Base-by-base conservation (phyloP, 2,888 invertebrate species). In the Tipula confusa region DNA sequence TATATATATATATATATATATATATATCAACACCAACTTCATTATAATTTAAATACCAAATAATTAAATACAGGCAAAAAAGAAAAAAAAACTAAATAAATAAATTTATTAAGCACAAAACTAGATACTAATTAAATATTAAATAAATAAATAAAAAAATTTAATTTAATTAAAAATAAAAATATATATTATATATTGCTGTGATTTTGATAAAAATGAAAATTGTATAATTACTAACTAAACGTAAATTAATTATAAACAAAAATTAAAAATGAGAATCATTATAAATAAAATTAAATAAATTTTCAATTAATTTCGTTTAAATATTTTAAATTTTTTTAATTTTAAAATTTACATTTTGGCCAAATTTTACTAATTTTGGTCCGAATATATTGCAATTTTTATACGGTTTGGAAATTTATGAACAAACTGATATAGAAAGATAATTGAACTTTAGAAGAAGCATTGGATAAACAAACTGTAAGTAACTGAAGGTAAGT, bases 201-300 rank as follows among this genome's bases (percentile, higher is more conserved):
- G 64, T 64, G 64, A 64, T 64, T 64, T 64, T 64, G 64, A 64
- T 64, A 64, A 64, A 64, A 64, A 64, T 64, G 24, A 64, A 64
- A 9, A 64, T 24, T 64, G 64, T 64, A 64, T 24, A 64, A 64
- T 64, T 64, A 64, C 24, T 64, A 64, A 64, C 24, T 64, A 9
- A 64, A 64, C 24, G 9, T 64, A 43, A 43, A 43, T 43, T 43
- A 43, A 43, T 43, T 43, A 43, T 43, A 64, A 24, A n/a, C n/a
- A n/a, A 64, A 64, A 24, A 9, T 64, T 64, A 24, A 64, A 64
- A 64, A 64, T n/a, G n/a, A n/a, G n/a, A n/a, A n/a, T n/a, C n/a
- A n/a, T n/a, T n/a, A n/a, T n/a, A n/a, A n/a, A n/a, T n/a, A n/a
- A n/a, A n/a, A n/a, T n/a, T 64, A 64, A 64, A 64, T 64, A 64